Base-by-base conservation (phyloP, 1,140 invertebrate genomes). In the Drosophila repletoides region DNA sequence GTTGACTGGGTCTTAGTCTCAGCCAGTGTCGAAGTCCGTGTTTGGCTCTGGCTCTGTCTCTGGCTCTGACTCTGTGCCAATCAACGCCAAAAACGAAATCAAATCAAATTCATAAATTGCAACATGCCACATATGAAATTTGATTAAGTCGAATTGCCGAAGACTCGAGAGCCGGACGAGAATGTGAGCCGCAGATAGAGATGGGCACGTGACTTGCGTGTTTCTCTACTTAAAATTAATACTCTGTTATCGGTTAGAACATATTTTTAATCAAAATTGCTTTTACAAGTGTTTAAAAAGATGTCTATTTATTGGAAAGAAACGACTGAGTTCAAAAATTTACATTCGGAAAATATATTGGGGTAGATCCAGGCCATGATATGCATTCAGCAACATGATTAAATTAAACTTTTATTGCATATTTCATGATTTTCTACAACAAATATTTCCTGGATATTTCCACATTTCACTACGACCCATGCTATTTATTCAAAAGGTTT, bases 51-150 rank as follows among this genome's bases (percentile, higher is more conserved):
- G 66, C 75, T 69, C 59, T 46, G n/a, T n/a, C n/a, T n/a, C n/a
- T n/a, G n/a, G n/a, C n/a, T n/a, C n/a, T 53, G 53, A 79, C 66
- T 26, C 41, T 41, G 51, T 75, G 36, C 36, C 72, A 81, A 83
- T 81, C 77, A 69, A 56, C 43, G 65, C 72, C 77, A 83, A 76
- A 77, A 76, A 68, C 41, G 53, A 80, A 83, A 83, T 72, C 68
- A 65, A 81, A 80, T 76, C 56, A 58, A 67, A 76, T 52, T 66
- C 53, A 68, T 48, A 72, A 72, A 70, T 70, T 77, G 61, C 79
- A 66, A 84, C 60, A 56, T 36, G 58, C 46, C 36, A 49, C 34
- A 49, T 59, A 51, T 61, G 64, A 56, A 84, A 65, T 60, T 66
- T 73, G 59, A 71, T 76, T 74, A 70, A 60, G 43, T 59, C 58